phyloP scores from a whole-genome alignment of 2,888 invertebrate genomes.

The Ennomos quercinarius region DNA sequence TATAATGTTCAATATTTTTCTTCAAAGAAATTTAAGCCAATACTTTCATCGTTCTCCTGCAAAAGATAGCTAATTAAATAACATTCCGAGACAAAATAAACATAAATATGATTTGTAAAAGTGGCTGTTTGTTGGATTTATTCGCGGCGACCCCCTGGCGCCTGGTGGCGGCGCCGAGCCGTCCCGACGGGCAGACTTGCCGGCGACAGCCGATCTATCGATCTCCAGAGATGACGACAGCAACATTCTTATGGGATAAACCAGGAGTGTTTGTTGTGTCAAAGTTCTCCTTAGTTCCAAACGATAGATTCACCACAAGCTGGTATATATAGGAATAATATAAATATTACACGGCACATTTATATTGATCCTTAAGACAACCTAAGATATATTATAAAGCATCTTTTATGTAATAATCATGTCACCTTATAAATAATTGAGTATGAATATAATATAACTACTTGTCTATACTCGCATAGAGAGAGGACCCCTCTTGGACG shows the following conservation, averaged over 20 bases:
- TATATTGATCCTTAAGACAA: too few relatives aligned
- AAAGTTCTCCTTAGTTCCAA: background rate
- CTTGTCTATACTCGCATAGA: too few relatives aligned
- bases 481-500: too few relatives aligned
- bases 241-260: slow-evolving; percentile 13
- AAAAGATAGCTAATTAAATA: slow-evolving; percentile 32
- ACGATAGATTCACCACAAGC: too few relatives aligned
- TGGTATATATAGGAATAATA: too few relatives aligned
- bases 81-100: slow-evolving; percentile 44
- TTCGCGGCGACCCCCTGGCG: slow-evolving; percentile 74
- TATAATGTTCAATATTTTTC: too few relatives aligned
- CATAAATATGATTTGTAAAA: slow-evolving; percentile 57
- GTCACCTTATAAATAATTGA: too few relatives aligned
- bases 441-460: too few relatives aligned
- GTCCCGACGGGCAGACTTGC: slow-evolving; percentile 78
- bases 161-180: slow-evolving; percentile 71
- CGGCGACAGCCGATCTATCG: slow-evolving; percentile 67
- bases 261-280: background rate
- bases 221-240: slow-evolving; percentile 61
- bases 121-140: slow-evolving; percentile 61
- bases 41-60: background rate
- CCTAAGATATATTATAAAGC: too few relatives aligned
- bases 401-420: too few relatives aligned
- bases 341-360: too few relatives aligned
- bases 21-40: background rate